Evolutionary conservation across 2,888 invertebrate genomes (phyloP).

Genomic region (Temnothorax rugatulus): DNA sequence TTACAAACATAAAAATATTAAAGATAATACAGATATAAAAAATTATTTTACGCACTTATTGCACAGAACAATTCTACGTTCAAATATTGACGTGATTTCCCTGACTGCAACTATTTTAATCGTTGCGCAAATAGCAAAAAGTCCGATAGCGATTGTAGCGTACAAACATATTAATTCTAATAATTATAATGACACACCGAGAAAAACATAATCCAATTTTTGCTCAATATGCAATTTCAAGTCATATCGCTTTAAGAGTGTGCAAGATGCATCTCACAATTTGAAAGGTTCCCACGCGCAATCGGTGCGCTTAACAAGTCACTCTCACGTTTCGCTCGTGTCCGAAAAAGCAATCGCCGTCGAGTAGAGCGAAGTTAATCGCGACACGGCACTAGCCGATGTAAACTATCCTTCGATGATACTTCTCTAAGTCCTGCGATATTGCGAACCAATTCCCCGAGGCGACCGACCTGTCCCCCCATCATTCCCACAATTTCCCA

Average conservation of each 20-base stretch:
- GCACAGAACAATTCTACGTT: not conserved
- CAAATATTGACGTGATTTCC: not conserved
- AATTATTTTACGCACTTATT: too few species aligned
- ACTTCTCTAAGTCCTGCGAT: constrained; percentile 75
- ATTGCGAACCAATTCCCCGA: constrained; percentile 77
- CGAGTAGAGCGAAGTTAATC: constrained; percentile 80
- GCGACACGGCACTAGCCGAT: constrained; percentile 78
- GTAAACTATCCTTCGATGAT: constrained; percentile 83
- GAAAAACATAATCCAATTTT: not conserved
- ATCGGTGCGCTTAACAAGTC: constrained; percentile 31
- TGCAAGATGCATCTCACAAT: not conserved
- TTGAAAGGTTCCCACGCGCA: constrained; percentile 37
- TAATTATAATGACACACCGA: not conserved
- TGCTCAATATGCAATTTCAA: not conserved
- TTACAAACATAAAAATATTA: not conserved
- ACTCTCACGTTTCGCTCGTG: constrained; percentile 7
- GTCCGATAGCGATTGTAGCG: not conserved
- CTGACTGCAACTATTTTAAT: not conserved
- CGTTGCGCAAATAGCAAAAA: not conserved
- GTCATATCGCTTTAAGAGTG: not conserved
- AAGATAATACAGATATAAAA: too few species aligned
- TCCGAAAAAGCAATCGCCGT: constrained; percentile 82
- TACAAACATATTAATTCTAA: not conserved
- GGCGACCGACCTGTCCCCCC: constrained; percentile 73
- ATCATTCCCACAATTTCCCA: constrained; percentile 78